Evolutionary conservation across 1,140 invertebrate species (phyloP), one percentile per base, ranked within the genome.

Genomic region (Drosophila repletoides): DNA sequence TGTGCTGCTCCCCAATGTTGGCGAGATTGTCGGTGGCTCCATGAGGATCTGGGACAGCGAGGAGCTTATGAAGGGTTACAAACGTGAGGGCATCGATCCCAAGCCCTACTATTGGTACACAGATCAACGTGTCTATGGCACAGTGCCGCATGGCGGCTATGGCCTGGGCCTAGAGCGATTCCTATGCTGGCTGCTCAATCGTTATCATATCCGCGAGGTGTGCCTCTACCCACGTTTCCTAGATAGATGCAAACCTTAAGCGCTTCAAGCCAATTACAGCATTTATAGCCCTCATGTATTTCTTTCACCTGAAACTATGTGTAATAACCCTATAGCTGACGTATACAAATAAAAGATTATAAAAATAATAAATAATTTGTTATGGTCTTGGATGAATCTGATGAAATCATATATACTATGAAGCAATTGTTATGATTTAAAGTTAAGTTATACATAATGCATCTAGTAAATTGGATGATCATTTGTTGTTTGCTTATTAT

Each of bases 21-120:
- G 98, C 1, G 99, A 99, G 92, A 99, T 99, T 84, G 95, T 99
- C 38, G 99, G 99, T n/a, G 99, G 99, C 0, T 99, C 98, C 0
- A 99, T 99, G 98, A 98, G 99, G 95, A 98, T 97, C 61, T 96
- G 94, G 93, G 93, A 99, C 76, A 91, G 94, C 53, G 94, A 98
- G 5, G 96, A 99, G 89, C 90, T 99, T 9, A 68, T 98, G 38
- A 95, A 95, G 81, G 98, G 95, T 0, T 99, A 98, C 90, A 93
- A 95, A 72, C 92, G 94, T 15, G 97, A 96, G 76, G 94, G 94
- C n/a, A 98, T 99, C 75, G 97, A 99, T 91, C 94, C 98, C 0
- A 93, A 93, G 7, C 96, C 97, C 0, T 99, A 99, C 91, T 99
- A 99, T 91, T 99, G 98, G 99, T 99, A 99, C 91, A 97, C 96